Conservation (phyloP, 30 jellyfish, hydroid and myxozoan genomes). For the Aurelia sp. region DNA sequence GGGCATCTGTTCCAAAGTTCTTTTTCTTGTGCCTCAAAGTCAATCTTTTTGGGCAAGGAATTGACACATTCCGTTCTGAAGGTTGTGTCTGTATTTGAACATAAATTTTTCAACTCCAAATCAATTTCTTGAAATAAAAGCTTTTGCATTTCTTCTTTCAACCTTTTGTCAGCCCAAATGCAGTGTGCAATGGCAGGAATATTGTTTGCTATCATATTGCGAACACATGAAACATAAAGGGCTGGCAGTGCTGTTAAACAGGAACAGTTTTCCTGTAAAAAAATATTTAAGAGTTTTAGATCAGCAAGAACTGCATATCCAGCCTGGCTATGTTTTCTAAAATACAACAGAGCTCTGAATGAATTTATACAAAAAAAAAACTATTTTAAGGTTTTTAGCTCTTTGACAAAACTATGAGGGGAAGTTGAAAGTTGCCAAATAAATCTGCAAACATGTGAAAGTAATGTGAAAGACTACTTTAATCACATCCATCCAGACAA, state of each 20-base stretch:
- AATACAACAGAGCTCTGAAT: too few species aligned
- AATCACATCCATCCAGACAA: too few species aligned
- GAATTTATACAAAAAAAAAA: too few species aligned
- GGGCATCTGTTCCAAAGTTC: conserved; percentile 23
- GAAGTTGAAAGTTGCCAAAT: too few species aligned
- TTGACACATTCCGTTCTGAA: conserved; percentile 9
- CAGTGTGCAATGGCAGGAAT: conserved; percentile 19
- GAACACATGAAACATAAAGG: conserved; percentile 1
- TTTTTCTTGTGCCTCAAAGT: conserved; percentile 19
- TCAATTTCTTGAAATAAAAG: conserved; percentile 17
- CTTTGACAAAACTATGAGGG: too few species aligned
- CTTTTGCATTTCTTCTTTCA: conserved; percentile 19
- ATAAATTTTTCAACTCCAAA: conserved; percentile 18
- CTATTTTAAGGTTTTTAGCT: too few species aligned
- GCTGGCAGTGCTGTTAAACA: conserved; percentile 12
- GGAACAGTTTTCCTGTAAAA: conserved; percentile 15
- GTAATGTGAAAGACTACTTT: too few species aligned
- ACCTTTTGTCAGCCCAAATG: conserved; percentile 18
- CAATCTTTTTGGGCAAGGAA: conserved; percentile 1
- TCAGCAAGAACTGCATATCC: too few species aligned
- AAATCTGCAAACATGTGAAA: too few species aligned
- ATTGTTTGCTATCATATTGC: conserved; percentile 8
- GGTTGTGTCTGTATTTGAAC: conserved; percentile 6
- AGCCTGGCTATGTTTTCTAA: too few species aligned
- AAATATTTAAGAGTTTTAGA: not conserved